Evolutionary conservation across 2,113 vertebrate species (phyloP).

Genomic region (Chlamydotis undulata): DNA sequence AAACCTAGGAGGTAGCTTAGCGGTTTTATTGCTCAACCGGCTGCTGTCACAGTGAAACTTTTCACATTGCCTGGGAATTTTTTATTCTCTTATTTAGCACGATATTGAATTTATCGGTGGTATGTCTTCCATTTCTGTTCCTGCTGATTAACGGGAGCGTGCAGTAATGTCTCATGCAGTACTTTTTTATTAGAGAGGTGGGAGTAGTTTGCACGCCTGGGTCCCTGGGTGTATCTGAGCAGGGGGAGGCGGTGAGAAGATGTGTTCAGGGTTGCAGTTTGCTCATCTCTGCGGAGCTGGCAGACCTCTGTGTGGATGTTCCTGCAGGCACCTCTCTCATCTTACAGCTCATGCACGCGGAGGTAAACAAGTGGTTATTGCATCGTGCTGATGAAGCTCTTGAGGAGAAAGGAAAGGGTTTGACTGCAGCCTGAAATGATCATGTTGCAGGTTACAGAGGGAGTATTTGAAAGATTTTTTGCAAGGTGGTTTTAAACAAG

Average conservation of each 20-base stretch:
- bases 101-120: background rate
- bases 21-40: slow-evolving; percentile 3
- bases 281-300: background rate
- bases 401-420: background rate
- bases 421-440: background rate
- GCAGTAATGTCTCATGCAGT: background rate
- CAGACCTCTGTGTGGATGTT: background rate
- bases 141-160: background rate
- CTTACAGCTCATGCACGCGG: background rate
- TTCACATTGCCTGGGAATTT: background rate
- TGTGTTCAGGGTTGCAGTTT: background rate
- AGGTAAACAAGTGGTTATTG: background rate
- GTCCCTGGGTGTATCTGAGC: background rate
- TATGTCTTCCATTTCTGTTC: background rate
- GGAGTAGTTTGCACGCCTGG: background rate
- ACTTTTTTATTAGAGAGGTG: background rate
- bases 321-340: background rate
- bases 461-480: background rate
- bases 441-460: background rate
- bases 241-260: background rate
- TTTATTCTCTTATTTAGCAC: background rate
- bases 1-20: background rate
- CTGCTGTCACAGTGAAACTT: background rate
- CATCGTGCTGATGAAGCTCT: background rate
- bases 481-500: background rate